A percentile compares a stretch with the other conserved stretches of the same genome.
Conservation (phyloP, 2,888 invertebrate genomes). For the Andrena praecox region DNA sequence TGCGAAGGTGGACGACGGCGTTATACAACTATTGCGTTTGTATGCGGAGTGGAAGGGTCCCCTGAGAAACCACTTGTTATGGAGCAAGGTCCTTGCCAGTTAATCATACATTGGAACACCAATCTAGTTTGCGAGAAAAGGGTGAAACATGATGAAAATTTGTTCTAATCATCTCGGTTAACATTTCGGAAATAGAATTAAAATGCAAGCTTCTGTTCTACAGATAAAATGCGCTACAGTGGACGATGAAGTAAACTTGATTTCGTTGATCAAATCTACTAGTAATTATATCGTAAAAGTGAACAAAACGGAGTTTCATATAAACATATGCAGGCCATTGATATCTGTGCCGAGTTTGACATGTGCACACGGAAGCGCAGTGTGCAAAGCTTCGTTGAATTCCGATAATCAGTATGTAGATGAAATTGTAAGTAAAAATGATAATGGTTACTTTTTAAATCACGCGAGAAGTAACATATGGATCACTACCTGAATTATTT, state of each 20-base stretch:
- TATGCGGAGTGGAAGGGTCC: slow-evolving; percentile 73
- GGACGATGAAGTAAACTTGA: slow-evolving; percentile 72
- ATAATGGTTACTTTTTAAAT: background rate
- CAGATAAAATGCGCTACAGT: slow-evolving; percentile 74
- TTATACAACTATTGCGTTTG: slow-evolving; percentile 78
- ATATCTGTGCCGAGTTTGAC: slow-evolving; percentile 70
- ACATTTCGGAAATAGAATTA: background rate
- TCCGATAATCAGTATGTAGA: slow-evolving; percentile 67
- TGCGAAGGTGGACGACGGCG: slow-evolving; percentile 69
- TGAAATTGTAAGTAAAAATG: slow-evolving; percentile 74
- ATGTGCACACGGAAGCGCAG: slow-evolving; percentile 76
- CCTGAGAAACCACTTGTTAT: slow-evolving; percentile 66
- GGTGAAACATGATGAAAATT: slow-evolving; percentile 55
- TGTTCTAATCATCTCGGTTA: background rate
- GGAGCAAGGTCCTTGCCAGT: slow-evolving; percentile 72
- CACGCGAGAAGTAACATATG: background rate
- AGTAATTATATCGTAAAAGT: slow-evolving; percentile 75
- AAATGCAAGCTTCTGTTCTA: slow-evolving; percentile 21
- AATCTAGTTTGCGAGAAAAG: slow-evolving; percentile 74
- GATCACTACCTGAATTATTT: slow-evolving; percentile 11
- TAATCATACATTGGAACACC: slow-evolving; percentile 78
- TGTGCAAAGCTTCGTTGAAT: slow-evolving; percentile 73
- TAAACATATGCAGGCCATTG: slow-evolving; percentile 80
- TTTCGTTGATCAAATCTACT: slow-evolving; percentile 68
- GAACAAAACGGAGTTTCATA: slow-evolving; percentile 75